phyloP scores from a whole-genome alignment of 30 jellyfish, hydroid and myxozoan genomes.

The Sanderia malayensis region DNA sequence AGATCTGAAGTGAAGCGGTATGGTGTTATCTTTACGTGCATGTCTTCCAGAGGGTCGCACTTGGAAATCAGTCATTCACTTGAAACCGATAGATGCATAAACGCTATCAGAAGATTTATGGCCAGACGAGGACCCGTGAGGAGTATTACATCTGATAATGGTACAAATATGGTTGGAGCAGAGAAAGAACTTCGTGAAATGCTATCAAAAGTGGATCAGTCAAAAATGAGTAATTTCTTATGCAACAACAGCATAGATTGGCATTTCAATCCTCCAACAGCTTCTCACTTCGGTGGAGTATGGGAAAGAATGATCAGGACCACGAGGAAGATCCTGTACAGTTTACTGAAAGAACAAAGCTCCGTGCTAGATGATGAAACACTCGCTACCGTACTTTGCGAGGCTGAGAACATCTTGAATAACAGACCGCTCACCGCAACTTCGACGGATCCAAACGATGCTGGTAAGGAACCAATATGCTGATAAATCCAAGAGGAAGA shows the following conservation, averaged over 20 bases:
- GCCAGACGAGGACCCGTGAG: slow-evolving; percentile 45
- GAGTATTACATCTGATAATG: slow-evolving; percentile 2
- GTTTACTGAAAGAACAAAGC: background rate
- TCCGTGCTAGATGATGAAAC: background rate
- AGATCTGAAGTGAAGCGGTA: background rate
- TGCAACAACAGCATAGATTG: background rate
- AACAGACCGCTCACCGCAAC: background rate
- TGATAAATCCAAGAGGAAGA: background rate
- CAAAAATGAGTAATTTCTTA: background rate
- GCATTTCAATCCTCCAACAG: slow-evolving; percentile 1
- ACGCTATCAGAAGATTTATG: slow-evolving; percentile 25
- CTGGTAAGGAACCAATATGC: background rate
- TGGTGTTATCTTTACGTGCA: slow-evolving; percentile 1
- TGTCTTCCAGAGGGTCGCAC: slow-evolving; percentile 16
- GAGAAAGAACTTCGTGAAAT: background rate
- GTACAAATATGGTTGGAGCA: background rate
- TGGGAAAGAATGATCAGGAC: background rate
- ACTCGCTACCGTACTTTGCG: background rate
- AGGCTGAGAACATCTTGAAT: background rate
- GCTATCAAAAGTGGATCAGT: background rate
- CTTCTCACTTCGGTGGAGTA: background rate
- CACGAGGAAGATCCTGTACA: background rate
- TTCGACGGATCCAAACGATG: background rate
- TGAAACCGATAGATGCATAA: slow-evolving; percentile 12
- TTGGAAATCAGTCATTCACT: slow-evolving; percentile 6